Evolutionary conservation across 2,888 invertebrate species (phyloP), one percentile per base, ranked within the genome.

Genomic region (Ditula angustiorana): DNA sequence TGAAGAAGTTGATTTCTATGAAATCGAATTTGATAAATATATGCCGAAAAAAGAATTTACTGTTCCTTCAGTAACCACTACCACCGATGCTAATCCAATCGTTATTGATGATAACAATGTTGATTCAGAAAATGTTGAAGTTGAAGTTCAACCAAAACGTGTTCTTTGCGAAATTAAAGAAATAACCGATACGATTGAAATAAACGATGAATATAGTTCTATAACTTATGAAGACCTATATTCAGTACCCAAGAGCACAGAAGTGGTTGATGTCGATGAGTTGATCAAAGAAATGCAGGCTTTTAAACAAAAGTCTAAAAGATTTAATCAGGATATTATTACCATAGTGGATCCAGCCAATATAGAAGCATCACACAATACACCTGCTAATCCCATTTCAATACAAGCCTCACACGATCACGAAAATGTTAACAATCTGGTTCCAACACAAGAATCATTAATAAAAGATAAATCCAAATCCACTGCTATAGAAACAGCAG

Each of bases 211-310:
- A 19, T 35, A 53, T 35, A 46, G n/a, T 46, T 46, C 46, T n/a
- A 46, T 46, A 3, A 46, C 46, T 5, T n/a, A 24, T 7, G 52
- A 33, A 33, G 52, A 30, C 7, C 11, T 23, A 23, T 23, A 50
- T 19, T 19, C 19, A 21, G n/a, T 21, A 7, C 30, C 30, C 21
- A 21, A 33, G 21, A 2, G 11, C 1, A n/a, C 19, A 2, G 79
- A 79, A 61, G 61, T 80, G 8, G 76, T 80, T 57, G 77, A 82
- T 76, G 63, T 84, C 66, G 84, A 86, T 69, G 73, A 78, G 47
- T 53, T 84, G 2, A 75, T 86, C 58, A 79, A 78, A 65, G 72
- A 78, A 67, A 82, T 77, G 70, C 69, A 70, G 63, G 67, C 71
- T n/a, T 76, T 33, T 41, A 72, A 28, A 77, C 73, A 61, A 73